Evolutionary conservation across 2,797 vertebrate genomes (phyloP), one percentile per base, ranked within the genome.

Genomic region (Channa striata): DNA sequence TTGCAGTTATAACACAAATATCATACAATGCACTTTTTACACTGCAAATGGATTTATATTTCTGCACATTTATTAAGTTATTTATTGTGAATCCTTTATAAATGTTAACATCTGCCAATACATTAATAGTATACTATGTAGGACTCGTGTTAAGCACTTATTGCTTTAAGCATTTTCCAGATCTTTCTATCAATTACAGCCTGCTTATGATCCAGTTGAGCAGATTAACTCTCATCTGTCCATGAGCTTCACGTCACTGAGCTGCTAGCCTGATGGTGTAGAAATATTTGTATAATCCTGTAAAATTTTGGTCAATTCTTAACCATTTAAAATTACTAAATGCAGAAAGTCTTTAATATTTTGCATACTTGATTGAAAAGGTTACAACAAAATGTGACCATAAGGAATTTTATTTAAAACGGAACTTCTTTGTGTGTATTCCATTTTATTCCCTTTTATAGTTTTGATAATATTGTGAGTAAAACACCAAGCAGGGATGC

Each of bases 211-310:
- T 73, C 70, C 82, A 69, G 58, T 46, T 74, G 78, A 84, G 78
- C 74, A 90, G 91, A 92, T 93, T 93, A 93, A 89, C 62, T 75
- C 69, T 92, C 72, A 56, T 86, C 81, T 86, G 80, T 68, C 71
- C 68, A 19, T 61, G 78, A 77, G 54, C 66, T 23, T 34, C 59
- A 69, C 65, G 53, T 43, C 33, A 13, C 49, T 49, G 59, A 86
- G 68, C 83, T 67, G 58, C 39, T 75, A 68, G 54, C 42, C 73
- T 52, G 23, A 16, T 20, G n/a, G 53, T 59, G 63, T 40, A 56
- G 46, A 72, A 42, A 37, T 47, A 37, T 47, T 30, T 34, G n/a
- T 7, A 69, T 8, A 19, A 40, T 50, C 17, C 17, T 43, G 16
- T 19, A 5, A 33, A 61, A 23, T 44, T 6, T 47, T 6, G 60